These are phyloP conservation scores for Tychaedon coryphoeus DNA, from an alignment of 2,113 vertebrate genomes.

Conservation along the genomic window DNA sequence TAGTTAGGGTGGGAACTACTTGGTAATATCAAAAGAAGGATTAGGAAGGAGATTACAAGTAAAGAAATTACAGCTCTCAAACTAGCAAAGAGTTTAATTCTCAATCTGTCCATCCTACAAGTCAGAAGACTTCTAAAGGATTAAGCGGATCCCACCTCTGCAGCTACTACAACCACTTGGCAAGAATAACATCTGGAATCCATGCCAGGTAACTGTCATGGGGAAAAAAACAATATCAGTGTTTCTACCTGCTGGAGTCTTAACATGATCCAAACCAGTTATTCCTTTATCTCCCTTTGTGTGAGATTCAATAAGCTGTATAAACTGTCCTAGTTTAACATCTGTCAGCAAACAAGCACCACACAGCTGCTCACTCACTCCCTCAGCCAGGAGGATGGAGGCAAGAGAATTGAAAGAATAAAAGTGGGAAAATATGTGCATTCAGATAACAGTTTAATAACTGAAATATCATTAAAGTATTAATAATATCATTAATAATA, in stretches of 20 bases:
- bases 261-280: neutral
- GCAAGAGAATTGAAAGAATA: neutral
- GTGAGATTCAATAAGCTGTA: neutral
- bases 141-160: neutral
- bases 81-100: neutral
- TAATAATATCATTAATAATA: neutral
- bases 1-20: neutral
- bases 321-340: neutral
- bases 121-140: neutral
- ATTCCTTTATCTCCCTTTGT: neutral
- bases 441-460: neutral
- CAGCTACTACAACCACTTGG: neutral
- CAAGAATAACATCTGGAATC: neutral
- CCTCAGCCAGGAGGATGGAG: neutral
- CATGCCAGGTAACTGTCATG: neutral
- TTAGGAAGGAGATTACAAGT: neutral
- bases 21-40: neutral
- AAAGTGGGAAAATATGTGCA: neutral
- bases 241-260: neutral
- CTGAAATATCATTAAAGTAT: neutral
- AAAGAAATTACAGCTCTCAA: neutral
- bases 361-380: neutral
- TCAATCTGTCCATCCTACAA: neutral
- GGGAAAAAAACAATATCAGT: neutral
- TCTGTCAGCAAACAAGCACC: neutral